These are phyloP conservation scores for Bathynomus jamesi DNA, from an alignment of 1,140 invertebrate species.

Conservation along the genomic window DNA sequence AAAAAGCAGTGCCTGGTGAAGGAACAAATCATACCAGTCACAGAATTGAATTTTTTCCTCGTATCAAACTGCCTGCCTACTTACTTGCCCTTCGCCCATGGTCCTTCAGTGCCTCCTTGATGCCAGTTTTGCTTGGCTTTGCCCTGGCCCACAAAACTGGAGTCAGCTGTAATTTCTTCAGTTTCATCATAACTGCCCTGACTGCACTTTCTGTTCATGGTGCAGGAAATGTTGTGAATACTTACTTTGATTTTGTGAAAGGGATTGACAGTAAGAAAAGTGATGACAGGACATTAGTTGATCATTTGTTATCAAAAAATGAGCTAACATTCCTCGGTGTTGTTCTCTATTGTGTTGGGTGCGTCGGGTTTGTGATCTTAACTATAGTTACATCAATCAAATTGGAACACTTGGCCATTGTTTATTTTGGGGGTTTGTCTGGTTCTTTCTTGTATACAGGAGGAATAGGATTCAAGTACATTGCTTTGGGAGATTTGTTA, in stretches of 20 bases:
- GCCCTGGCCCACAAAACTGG: conserved; percentile 66
- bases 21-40: too few relatives aligned
- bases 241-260: conserved; percentile 88
- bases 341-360: conserved; percentile 76
- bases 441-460: conserved; percentile 85
- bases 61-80: conserved; percentile 67
- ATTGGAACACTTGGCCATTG: conserved; percentile 85
- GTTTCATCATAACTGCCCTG: conserved; percentile 60
- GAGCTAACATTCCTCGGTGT: conserved; percentile 80
- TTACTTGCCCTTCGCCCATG: conserved; percentile 79
- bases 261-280: conserved; percentile 84
- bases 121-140: conserved; percentile 79
- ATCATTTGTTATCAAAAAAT: conserved; percentile 74
- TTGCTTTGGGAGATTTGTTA: conserved; percentile 79
- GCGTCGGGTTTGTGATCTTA: conserved; percentile 75
- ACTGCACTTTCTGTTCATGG: conserved; percentile 86
- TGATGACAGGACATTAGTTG: conserved; percentile 85
- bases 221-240: conserved; percentile 94
- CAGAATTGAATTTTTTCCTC: too few relatives aligned
- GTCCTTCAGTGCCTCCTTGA: conserved; percentile 82
- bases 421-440: conserved; percentile 92
- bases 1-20: too few relatives aligned
- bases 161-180: conserved; percentile 42
- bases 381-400: conserved; percentile 73
- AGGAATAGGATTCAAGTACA: conserved; percentile 88